Evolutionary conservation across 2,113 vertebrate species (phyloP).

Genomic region (Morphnarchus princeps): DNA sequence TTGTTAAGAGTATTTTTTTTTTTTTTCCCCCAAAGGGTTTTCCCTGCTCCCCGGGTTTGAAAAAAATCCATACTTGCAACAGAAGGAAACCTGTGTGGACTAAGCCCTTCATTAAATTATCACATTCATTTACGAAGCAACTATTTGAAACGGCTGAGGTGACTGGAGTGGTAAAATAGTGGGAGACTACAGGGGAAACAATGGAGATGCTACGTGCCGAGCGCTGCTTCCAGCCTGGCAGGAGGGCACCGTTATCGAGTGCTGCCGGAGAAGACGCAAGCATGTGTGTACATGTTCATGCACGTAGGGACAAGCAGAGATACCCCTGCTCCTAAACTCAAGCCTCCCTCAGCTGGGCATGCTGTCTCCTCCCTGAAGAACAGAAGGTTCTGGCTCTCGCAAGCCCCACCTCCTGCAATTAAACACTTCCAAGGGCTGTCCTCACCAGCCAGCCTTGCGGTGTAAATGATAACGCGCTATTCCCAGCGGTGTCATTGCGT

Average conservation of each 20-base stretch:
- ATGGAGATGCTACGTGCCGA: rapidly evolving
- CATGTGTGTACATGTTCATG: rapidly evolving
- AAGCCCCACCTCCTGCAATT: not conserved
- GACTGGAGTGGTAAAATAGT: not conserved
- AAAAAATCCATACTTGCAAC: not conserved
- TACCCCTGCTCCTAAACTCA: not conserved
- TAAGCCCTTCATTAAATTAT: not conserved
- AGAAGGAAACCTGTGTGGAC: not conserved
- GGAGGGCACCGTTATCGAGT: rapidly evolving
- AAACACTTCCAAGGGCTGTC: not conserved
- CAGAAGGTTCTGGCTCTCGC: not conserved
- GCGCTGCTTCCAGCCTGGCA: not conserved
- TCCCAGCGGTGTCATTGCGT: not conserved
- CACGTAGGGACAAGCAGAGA: not conserved
- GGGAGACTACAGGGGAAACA: not conserved
- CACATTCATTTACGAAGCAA: not conserved
- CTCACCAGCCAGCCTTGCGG: not conserved
- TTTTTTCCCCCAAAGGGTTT: not conserved
- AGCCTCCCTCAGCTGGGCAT: not conserved
- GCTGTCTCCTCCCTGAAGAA: not conserved
- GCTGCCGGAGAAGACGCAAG: not conserved
- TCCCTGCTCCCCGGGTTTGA: rapidly evolving
- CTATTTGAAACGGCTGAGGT: not conserved
- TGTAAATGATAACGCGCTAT: not conserved
- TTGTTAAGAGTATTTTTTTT: not conserved